Evolutionary conservation across 2,888 invertebrate species (phyloP).

Genomic region (Eutolmus rufibarbis): DNA sequence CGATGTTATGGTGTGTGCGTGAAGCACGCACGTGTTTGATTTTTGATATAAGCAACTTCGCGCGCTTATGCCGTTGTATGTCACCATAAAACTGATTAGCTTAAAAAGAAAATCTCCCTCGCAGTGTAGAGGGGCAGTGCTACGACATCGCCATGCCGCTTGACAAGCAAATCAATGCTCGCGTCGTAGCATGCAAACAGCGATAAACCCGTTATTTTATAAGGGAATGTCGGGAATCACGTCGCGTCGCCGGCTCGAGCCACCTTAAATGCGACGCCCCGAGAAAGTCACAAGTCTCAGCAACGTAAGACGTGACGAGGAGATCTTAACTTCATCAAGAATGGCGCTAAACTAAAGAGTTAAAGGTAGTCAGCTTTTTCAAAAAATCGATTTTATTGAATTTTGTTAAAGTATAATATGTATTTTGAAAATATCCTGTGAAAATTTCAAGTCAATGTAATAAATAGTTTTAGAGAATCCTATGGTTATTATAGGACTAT

Average conservation of each 20-base stretch:
- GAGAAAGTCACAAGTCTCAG: background rate
- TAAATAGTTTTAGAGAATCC: too few species aligned
- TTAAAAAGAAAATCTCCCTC: background rate
- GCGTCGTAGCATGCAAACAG: background rate
- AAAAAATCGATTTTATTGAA: too few species aligned
- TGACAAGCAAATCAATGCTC: background rate
- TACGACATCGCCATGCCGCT: background rate
- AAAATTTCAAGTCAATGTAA: too few species aligned
- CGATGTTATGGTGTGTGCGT: background rate
- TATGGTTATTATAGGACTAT: too few species aligned
- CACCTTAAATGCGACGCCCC: background rate
- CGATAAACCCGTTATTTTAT: background rate
- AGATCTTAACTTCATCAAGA: background rate
- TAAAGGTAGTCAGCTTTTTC: too few species aligned
- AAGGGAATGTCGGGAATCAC: background rate
- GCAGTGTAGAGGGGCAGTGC: background rate
- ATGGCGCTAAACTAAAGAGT: background rate
- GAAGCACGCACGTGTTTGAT: background rate
- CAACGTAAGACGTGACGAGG: background rate
- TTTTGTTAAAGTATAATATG: too few species aligned
- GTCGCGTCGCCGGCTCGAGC: background rate
- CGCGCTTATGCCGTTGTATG: background rate
- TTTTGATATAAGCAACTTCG: background rate
- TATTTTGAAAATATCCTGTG: too few species aligned
- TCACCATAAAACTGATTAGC: background rate